These are phyloP conservation scores for Melinaea marsaeus DNA, from an alignment of 2,888 invertebrate species.

Conservation along the genomic window DNA sequence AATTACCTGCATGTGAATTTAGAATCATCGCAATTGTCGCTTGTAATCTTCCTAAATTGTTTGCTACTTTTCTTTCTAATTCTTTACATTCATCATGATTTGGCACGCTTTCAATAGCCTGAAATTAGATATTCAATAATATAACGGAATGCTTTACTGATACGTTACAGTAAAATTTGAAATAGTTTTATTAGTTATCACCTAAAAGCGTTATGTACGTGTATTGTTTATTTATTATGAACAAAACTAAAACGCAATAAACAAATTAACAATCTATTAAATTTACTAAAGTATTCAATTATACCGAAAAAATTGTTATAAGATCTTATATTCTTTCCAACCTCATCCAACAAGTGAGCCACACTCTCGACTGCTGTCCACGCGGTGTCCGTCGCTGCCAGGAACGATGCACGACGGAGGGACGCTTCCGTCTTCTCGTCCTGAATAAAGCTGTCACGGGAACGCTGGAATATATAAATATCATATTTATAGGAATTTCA, in stretches of 20 bases:
- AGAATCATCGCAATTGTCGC: slow-evolving; percentile 59
- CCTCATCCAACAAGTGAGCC: slow-evolving; percentile 36
- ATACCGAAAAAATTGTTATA: too few species aligned
- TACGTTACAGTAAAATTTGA: too few species aligned
- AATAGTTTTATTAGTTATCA: too few species aligned
- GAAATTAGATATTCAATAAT: slow-evolving; percentile 6
- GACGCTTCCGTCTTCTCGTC: slow-evolving; percentile 52
- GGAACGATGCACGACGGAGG: slow-evolving; percentile 53
- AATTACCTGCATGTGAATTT: slow-evolving; percentile 56
- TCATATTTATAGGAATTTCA: too few species aligned
- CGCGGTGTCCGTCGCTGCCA: slow-evolving; percentile 47
- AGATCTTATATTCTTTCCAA: slow-evolving; percentile 14
- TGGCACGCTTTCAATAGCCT: slow-evolving; percentile 46
- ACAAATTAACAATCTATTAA: too few species aligned
- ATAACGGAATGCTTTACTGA: neutral
- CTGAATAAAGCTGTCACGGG: slow-evolving; percentile 56
- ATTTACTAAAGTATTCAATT: too few species aligned
- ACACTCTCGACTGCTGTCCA: slow-evolving; percentile 41
- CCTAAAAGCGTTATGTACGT: too few species aligned
- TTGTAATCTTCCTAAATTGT: slow-evolving; percentile 53
- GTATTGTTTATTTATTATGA: too few species aligned
- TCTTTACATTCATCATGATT: slow-evolving; percentile 34
- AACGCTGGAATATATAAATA: slow-evolving; percentile 41
- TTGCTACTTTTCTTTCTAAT: slow-evolving; percentile 43
- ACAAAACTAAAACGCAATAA: too few species aligned